Base-by-base conservation (phyloP, 2,888 invertebrate genomes). In the Drosophila limbata region DNA sequence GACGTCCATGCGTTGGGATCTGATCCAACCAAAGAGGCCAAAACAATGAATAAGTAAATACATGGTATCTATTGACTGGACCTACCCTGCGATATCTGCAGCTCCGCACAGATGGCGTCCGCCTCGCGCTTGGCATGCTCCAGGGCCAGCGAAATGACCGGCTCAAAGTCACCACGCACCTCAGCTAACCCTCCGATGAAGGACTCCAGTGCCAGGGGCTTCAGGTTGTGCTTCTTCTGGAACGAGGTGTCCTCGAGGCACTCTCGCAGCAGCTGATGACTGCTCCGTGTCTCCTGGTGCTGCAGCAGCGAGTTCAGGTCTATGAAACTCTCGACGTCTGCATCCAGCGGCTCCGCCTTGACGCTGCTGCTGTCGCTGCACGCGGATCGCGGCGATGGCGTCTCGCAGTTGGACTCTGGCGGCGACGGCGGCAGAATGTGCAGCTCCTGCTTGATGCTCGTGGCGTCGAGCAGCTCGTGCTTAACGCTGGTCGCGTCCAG, bases 1-100 rank as follows among this genome's bases (percentile, higher is more conserved):
- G 95, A 93, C 83, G 95, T 96, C 98, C 98, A 98, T 86, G 95
- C 95, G 91, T 95, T 94, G 75, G 98, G 98, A 94, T 98, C 98
- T 98, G 42, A 21, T 21, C 21, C 2, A 21, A 21, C 21, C 21
- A 21, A 21, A 21, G 21, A 2, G 3, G 21, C n/a, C 4, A 11
- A 11, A 2, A 5, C 1, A n/a, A n/a, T n/a, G 31, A 40, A 17
- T 0, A 1, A 17, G 3, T 15, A 17, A 9, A 13, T 11, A 28
- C 13, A 4, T 28, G 11, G 25, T n/a, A n/a, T 13, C 37, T 17
- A 33, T 39, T 15, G 11, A 13, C 4, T 35, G 35, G 2, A 69
- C 95, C 95, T 93, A 97, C 97, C 97, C 93, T 96, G 95, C 92
- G 97, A 96, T 93, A 98, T 97, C 93, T 96, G 96, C 89, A 97